Base-by-base conservation (phyloP, 2,113 vertebrate species). In the Synchiropus splendidus region DNA sequence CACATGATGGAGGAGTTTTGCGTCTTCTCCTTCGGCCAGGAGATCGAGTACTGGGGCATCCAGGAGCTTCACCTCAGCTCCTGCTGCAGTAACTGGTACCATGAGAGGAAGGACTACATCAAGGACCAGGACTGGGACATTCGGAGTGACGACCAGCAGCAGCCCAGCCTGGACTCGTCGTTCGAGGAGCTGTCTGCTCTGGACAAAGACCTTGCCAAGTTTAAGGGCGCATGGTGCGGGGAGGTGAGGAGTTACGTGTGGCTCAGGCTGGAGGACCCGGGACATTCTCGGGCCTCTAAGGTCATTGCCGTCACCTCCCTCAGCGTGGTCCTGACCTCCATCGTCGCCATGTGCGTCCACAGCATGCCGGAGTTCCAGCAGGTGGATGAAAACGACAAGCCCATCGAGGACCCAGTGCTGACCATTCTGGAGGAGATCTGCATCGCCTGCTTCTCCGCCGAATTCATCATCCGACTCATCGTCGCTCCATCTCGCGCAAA, bases 1-100 rank as follows among this genome's bases (percentile, higher is more conserved):
- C 95, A 98, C 0, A 85, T 93, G 67, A 94, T 97, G 92, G 94
- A 99, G 75, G 94, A 98, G 58, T 77, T 97, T 51, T 99, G 95
- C 0, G 89, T 96, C 37, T 94, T 93, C 75, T 97, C 92, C 4
- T 98, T 99, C 72, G 89, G 88, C 70, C 95, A 99, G 71, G 95
- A 99, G 80, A 94, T 97, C 9, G 95, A 99, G 58, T 98, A 99
- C 80, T 99, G 95, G 95, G 95, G 95, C 12, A 90, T 99, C 69
- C 91, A 90, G 0, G 94, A 98, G 67, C 80, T 92, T 16, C 85
- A 95, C 67, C 77, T 97, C 9, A 90, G 88, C 64, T 76, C 89
- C 45, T 99, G 95, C 72, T 99, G 94, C 59, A 94, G 87, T 69
- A 83, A 84, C 58, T 85, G 85, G 67, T 98, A 91, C 78, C 94